Conservation (phyloP, 2,888 invertebrate genomes). For the Choristoneura rosaceana region DNA sequence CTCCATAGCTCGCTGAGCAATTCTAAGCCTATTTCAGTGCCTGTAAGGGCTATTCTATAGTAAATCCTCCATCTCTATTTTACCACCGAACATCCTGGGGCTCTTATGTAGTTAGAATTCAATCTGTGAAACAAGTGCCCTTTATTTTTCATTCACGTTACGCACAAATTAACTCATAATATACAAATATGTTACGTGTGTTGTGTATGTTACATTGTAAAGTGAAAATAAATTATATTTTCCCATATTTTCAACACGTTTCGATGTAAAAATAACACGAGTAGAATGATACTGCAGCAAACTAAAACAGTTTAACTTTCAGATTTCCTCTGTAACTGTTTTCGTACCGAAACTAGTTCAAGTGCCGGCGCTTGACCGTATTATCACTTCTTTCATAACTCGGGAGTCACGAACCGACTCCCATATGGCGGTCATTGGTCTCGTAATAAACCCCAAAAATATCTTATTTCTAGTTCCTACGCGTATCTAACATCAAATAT, state of each 20-base stretch:
- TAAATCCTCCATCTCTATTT: too few relatives aligned
- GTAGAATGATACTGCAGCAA: neutral
- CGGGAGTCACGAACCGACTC: constrained; percentile 15
- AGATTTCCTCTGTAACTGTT: constrained; percentile 15
- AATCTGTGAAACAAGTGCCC: too few relatives aligned
- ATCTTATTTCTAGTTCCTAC: neutral
- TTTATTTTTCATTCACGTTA: too few relatives aligned
- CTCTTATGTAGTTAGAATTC: too few relatives aligned
- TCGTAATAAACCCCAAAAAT: neutral
- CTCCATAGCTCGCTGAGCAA: too few relatives aligned
- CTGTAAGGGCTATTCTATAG: too few relatives aligned
- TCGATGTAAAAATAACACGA: neutral
- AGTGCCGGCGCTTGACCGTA: constrained; percentile 34
- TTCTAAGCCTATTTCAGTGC: too few relatives aligned
- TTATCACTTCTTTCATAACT: constrained; percentile 26
- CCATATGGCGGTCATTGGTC: constrained; percentile 4
- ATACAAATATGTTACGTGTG: too few relatives aligned
- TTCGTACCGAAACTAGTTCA: constrained; percentile 23
- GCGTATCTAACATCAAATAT: neutral
- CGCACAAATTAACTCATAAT: too few relatives aligned
- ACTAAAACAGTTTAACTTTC: constrained; percentile 2
- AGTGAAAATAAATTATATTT: too few relatives aligned
- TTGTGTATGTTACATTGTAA: too few relatives aligned
- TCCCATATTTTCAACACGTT: neutral
- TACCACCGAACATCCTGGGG: too few relatives aligned